A percentile compares a stretch with the other conserved stretches of the same genome.
phyloP scores from a whole-genome alignment of 2,888 invertebrate genomes.

The Heliconius ethilla region DNA sequence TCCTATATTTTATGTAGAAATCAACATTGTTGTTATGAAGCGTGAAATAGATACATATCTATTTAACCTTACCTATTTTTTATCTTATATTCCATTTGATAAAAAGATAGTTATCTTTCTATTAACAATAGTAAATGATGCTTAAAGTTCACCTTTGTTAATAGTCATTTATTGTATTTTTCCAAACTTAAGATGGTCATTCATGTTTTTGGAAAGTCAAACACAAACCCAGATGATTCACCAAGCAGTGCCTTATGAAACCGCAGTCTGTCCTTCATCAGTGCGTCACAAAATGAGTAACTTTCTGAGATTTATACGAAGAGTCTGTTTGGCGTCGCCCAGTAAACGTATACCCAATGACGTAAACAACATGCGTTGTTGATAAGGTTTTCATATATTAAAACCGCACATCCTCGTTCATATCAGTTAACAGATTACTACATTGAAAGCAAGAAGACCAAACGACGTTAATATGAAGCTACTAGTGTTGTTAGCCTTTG shows the following conservation, averaged over 20 bases:
- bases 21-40: background rate
- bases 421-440: slow-evolving; percentile 50
- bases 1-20: background rate
- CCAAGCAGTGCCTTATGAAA: background rate
- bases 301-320: slow-evolving; percentile 27
- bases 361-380: slow-evolving; percentile 37
- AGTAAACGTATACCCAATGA: slow-evolving; percentile 29
- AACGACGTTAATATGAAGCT: slow-evolving; percentile 39
- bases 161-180: background rate
- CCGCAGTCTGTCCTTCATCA: slow-evolving; percentile 20
- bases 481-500: slow-evolving; percentile 45
- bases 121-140: too few relatives aligned
- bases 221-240: background rate
- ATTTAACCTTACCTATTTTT: too few relatives aligned
- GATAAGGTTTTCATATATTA: slow-evolving; percentile 55
- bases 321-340: slow-evolving; percentile 50
- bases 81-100: too few relatives aligned
- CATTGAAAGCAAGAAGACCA: slow-evolving; percentile 34
- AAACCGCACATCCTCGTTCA: slow-evolving; percentile 51
- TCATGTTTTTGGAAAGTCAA: background rate
- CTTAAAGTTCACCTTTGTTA: too few relatives aligned
- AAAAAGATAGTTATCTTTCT: too few relatives aligned
- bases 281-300: slow-evolving; percentile 35
- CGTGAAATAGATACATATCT: background rate
- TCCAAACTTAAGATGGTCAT: background rate